Percentiles rank a stretch among this genome's conserved stretches.
Evolutionary conservation across 1,140 invertebrate genomes (phyloP).

Genomic region (Lepidurus couesii): DNA sequence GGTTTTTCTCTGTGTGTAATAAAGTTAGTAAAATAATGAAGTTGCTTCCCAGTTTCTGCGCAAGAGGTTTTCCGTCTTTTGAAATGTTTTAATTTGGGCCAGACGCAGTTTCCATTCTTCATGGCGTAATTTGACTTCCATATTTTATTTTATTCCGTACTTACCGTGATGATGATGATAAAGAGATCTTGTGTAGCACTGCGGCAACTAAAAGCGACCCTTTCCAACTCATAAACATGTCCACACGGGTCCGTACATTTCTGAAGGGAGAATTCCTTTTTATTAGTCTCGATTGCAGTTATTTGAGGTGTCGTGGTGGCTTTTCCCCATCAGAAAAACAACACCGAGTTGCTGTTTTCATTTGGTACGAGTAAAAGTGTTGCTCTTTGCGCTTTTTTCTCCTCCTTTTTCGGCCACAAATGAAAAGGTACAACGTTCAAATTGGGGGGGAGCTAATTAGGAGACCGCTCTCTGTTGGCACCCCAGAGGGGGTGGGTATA

Average conservation of each 20-base stretch:
- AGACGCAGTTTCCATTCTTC: constrained; percentile 8
- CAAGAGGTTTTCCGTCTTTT: background rate
- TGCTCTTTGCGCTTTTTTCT: background rate
- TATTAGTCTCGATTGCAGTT: constrained; percentile 19
- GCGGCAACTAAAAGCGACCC: constrained; percentile 7
- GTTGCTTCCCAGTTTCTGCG: background rate
- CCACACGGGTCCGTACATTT: background rate
- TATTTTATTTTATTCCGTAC: constrained; percentile 12
- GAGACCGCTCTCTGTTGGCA: constrained; percentile 17
- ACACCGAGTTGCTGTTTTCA: constrained; percentile 4
- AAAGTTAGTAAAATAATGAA: constrained; percentile 13
- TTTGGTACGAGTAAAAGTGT: background rate
- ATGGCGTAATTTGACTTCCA: constrained; percentile 18
- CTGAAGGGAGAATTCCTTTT: constrained; percentile 2
- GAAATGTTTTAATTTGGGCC: background rate
- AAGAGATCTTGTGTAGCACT: constrained; percentile 3
- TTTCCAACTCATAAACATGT: constrained; percentile 19
- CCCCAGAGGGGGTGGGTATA: constrained; percentile 20
- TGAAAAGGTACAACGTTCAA: constrained; percentile 11
- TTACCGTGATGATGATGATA: constrained; percentile 14
- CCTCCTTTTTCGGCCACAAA: background rate
- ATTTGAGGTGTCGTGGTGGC: constrained; percentile 20
- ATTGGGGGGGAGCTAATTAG: background rate
- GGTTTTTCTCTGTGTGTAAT: background rate
- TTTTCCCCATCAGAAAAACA: constrained; percentile 5